Evolutionary conservation across 1,140 invertebrate genomes (phyloP).

Genomic region (Dendrolimus kikuchii): DNA sequence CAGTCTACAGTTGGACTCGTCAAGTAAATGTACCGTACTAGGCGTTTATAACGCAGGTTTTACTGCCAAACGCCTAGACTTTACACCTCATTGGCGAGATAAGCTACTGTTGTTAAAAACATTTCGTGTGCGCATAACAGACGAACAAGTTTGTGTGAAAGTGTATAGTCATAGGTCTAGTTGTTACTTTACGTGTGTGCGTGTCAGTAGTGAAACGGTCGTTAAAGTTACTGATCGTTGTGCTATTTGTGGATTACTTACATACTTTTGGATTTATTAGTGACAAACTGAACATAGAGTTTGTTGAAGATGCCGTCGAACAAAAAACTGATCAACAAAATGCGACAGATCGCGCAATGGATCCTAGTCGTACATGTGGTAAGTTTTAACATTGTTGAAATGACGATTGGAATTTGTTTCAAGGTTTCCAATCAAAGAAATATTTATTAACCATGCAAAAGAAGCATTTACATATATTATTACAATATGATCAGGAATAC

Average conservation of each 20-base stretch:
- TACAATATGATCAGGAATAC: no score
- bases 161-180: slow-evolving; percentile 47
- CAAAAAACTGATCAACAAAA: slow-evolving; percentile 58
- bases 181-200: slow-evolving; percentile 52
- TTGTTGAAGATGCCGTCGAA: slow-evolving; percentile 58
- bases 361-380: slow-evolving; percentile 64
- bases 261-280: slow-evolving; percentile 32
- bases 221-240: slow-evolving; percentile 58
- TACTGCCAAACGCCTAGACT: slow-evolving; percentile 55
- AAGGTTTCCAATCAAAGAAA: no score
- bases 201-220: slow-evolving; percentile 65
- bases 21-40: slow-evolving; percentile 56
- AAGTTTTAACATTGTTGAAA: slow-evolving; percentile 19
- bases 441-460: no score
- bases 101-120: slow-evolving; percentile 36
- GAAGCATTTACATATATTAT: no score
- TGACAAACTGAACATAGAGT: slow-evolving; percentile 23
- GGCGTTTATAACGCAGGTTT: slow-evolving; percentile 61
- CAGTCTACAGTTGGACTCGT: slow-evolving; percentile 66
- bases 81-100: slow-evolving; percentile 35
- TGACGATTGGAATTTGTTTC: no score
- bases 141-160: slow-evolving; percentile 57
- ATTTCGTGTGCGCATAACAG: slow-evolving; percentile 29
- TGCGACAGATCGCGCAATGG: slow-evolving; percentile 60
- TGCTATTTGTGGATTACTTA: slow-evolving; percentile 61